phyloP scores from a whole-genome alignment of 2,888 invertebrate genomes.

The Piscicola geometra region DNA sequence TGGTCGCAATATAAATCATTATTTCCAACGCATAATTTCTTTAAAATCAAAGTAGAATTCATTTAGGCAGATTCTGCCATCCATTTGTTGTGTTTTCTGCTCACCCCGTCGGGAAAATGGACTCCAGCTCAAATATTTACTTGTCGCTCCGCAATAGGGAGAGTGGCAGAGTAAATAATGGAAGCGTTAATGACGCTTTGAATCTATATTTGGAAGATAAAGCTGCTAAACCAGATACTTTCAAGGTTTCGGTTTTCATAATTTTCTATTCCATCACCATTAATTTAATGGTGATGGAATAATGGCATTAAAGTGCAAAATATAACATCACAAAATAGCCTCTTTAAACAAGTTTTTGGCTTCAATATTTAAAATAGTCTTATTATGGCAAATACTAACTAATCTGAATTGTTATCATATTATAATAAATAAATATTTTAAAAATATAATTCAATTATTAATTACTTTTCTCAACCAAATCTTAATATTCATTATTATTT shows the following conservation, averaged over 20 bases:
- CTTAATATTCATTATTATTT: no score
- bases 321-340: not conserved
- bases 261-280: no score
- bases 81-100: not conserved
- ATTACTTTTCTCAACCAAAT: no score
- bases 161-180: not conserved
- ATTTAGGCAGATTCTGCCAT: not conserved
- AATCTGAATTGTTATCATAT: no score
- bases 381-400: no score
- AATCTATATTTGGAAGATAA: slow-evolving; percentile 41
- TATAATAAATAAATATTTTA: no score
- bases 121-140: not conserved
- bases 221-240: slow-evolving; percentile 42
- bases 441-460: no score
- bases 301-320: not conserved
- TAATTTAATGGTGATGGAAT: not conserved
- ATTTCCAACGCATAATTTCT: not conserved
- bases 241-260: slow-evolving; percentile 39
- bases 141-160: not conserved
- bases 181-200: not conserved
- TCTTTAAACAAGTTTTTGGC: not conserved
- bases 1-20: not conserved
- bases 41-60: not conserved
- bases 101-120: not conserved
- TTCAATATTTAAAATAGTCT: not conserved